Evolutionary conservation across 2,113 vertebrate species (phyloP).

Genomic region (Pithys albifrons): DNA sequence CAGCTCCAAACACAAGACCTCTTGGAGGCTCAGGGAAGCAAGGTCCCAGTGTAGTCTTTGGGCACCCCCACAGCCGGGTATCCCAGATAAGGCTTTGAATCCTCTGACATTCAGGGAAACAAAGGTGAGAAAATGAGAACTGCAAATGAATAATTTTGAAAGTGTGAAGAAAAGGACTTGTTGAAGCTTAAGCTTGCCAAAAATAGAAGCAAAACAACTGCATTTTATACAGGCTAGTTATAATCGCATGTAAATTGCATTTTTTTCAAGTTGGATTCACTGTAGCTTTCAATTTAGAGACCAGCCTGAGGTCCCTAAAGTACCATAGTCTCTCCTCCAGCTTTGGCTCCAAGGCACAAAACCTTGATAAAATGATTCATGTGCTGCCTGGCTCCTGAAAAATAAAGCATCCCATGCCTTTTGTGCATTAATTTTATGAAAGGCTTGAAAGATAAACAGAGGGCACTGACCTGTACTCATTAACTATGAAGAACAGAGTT

Average conservation of each 20-base stretch:
- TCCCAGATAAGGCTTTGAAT: conserved; percentile 17
- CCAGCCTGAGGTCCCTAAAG: not conserved
- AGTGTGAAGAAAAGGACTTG: not conserved
- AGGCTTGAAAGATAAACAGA: not conserved
- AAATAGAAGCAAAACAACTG: conserved; percentile 8
- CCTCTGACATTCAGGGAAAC: conserved; percentile 17
- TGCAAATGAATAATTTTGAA: not conserved
- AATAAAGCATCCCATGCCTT: not conserved
- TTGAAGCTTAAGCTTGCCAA: not conserved
- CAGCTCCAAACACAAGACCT: not conserved
- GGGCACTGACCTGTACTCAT: not conserved
- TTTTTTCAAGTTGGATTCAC: not conserved
- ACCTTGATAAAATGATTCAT: not conserved
- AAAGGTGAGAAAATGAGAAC: conserved; percentile 48
- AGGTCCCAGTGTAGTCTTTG: not conserved
- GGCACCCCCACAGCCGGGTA: not conserved
- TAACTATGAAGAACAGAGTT: not conserved
- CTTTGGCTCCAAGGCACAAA: not conserved
- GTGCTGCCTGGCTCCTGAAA: not conserved
- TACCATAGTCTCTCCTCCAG: not conserved
- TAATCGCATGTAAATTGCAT: not conserved
- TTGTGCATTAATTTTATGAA: not conserved
- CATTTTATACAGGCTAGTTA: conserved; percentile 16
- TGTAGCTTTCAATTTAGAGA: not conserved
- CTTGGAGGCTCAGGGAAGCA: not conserved